Conservation (phyloP, 2,113 vertebrate genomes). For the Vidua macroura region DNA sequence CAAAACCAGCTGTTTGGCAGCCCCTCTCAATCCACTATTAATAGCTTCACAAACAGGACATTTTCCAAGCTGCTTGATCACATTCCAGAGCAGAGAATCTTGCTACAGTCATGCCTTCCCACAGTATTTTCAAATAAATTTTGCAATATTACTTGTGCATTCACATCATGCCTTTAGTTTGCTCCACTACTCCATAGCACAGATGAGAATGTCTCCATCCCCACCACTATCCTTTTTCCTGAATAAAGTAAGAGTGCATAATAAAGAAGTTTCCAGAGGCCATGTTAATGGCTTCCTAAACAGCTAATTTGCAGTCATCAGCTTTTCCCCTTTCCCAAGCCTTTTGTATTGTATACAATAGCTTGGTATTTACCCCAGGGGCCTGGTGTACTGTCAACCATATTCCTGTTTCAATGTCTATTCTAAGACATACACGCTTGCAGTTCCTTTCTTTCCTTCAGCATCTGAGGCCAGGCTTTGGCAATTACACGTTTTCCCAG, state of each 20-base stretch:
- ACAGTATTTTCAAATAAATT: not conserved
- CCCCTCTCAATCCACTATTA: not conserved
- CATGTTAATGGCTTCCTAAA: not conserved
- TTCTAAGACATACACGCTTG: not conserved
- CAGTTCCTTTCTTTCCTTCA: not conserved
- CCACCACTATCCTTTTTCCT: not conserved
- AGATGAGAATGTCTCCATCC: not conserved
- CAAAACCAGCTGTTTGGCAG: not conserved
- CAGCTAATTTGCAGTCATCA: not conserved
- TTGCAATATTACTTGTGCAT: not conserved
- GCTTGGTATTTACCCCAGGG: not conserved
- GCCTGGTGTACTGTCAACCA: not conserved
- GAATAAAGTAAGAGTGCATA: not conserved
- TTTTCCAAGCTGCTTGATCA: not conserved
- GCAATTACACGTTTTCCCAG: not conserved
- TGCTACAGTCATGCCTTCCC: not conserved
- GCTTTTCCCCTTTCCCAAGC: not conserved
- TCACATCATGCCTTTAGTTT: not conserved
- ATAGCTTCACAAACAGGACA: not conserved
- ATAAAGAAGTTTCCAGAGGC: not conserved
- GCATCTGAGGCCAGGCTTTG: not conserved
- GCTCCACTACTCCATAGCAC: not conserved
- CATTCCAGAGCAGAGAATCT: not conserved
- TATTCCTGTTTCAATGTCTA: not conserved
- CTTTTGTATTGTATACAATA: not conserved